Evolutionary conservation across 2,113 vertebrate species (phyloP), one percentile per base, ranked within the genome.

Genomic region (Stigmatopora argus): DNA sequence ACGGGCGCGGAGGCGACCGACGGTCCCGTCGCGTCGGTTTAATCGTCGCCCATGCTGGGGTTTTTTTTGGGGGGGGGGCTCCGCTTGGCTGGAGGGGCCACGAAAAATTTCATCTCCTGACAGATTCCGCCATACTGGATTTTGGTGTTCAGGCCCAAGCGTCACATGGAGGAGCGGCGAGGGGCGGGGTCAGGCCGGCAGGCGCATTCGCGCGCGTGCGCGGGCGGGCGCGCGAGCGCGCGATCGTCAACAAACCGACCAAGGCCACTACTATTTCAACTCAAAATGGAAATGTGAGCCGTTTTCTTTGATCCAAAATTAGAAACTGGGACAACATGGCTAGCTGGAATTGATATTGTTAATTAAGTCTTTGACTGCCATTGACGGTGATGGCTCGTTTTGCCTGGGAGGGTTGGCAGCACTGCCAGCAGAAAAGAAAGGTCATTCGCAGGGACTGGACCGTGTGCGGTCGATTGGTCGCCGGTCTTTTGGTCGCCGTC

Each of bases 41-140:
- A 77, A 14, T 65, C 7, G 38, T 72, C 75, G 70, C 63, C 78
- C 80, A 81, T 85, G 65, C 62, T 52, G 38, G 61, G 49, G 49
- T 31, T 71, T 64, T 70, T 65, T n/a, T n/a, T n/a, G n/a, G n/a
- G 19, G 26, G 3, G 26, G 26, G 26, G 26, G 26, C 74, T 77
- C 77, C 18, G 67, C 70, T 66, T 65, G 49, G 17, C 44, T 13
- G 34, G 11, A 57, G 62, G 62, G 38, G 56, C n/a, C 59, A 38
- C 72, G 67, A 66, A 52, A 75, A 78, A 74, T 69, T 2, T 83
- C 89, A 84, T 85, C 83, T 83, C 80, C 85, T 90, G 87, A 88
- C 86, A 90, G 85, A 90, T 83, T 90, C 89, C 89, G 89, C 89
- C 89, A 90, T 90, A 90, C 89, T 90, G 87, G 88, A 89, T 90